phyloP scores from a whole-genome alignment of 2,888 invertebrate species.

The Drosophila peninsularis region DNA sequence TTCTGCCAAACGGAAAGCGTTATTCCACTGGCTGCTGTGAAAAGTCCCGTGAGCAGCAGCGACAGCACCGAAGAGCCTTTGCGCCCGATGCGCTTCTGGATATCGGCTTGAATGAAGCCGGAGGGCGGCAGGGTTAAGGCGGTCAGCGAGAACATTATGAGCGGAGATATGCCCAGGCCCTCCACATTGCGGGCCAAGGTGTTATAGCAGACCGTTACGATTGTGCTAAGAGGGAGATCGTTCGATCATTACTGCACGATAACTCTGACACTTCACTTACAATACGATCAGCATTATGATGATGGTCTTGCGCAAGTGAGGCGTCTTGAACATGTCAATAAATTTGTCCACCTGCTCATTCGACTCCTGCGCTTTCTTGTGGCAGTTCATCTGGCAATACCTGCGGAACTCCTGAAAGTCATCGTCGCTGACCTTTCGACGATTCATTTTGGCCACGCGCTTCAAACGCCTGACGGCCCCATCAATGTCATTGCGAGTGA shows the following conservation, averaged over 20 bases:
- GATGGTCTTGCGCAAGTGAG: conserved; percentile 85
- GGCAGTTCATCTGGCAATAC: conserved; percentile 64
- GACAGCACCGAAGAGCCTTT: conserved; percentile 86
- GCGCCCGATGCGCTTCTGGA: conserved; percentile 82
- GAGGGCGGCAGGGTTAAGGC: conserved; percentile 86
- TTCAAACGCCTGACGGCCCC: conserved; percentile 85
- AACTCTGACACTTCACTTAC: conserved; percentile 82
- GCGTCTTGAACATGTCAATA: conserved; percentile 85
- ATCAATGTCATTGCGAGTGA: conserved; percentile 85
- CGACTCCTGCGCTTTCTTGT: conserved; percentile 29
- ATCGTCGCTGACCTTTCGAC: conserved; percentile 80
- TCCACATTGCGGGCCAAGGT: conserved; percentile 86
- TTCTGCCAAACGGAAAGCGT: conserved; percentile 79
- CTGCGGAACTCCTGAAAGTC: conserved; percentile 73
- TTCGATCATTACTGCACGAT: background rate
- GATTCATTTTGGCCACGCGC: conserved; percentile 86
- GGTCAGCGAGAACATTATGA: conserved; percentile 85
- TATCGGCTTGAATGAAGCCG: conserved; percentile 71
- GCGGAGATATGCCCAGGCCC: conserved; percentile 86
- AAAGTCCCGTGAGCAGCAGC: conserved; percentile 85
- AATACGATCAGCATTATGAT: conserved; percentile 86
- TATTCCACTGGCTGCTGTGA: conserved; percentile 85
- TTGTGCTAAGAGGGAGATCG: conserved; percentile 83
- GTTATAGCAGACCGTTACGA: conserved; percentile 86
- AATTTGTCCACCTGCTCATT: conserved; percentile 40